phyloP scores from a whole-genome alignment of 2,113 vertebrate genomes.

The Cheirogaleus medius region DNA sequence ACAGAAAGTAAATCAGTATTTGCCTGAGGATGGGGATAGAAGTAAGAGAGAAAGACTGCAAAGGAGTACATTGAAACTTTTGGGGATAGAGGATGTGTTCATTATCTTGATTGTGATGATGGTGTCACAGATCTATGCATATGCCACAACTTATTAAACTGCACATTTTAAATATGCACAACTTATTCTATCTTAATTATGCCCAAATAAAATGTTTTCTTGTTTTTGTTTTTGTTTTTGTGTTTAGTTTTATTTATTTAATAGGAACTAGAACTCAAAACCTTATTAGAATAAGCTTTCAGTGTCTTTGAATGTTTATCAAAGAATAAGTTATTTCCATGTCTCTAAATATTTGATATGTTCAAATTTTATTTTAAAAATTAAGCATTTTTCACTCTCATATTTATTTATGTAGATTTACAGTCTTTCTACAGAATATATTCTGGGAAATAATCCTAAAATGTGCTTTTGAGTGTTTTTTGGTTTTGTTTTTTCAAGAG shows the following conservation, averaged over 20 bases:
- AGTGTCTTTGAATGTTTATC: neutral
- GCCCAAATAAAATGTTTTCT: neutral
- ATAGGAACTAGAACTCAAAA: too few species aligned
- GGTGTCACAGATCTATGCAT: neutral
- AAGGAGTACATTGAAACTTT: neutral
- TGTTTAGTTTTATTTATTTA: too few species aligned
- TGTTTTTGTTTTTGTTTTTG: too few species aligned
- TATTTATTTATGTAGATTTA: neutral
- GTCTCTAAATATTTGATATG: neutral
- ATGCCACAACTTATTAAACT: neutral
- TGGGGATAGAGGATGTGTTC: neutral
- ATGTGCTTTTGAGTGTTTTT: constrained; percentile 31
- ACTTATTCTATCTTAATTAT: neutral
- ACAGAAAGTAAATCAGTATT: neutral
- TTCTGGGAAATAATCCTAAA: constrained; percentile 50
- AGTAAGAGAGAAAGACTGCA: neutral
- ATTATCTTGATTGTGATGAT: neutral
- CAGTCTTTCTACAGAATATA: constrained; percentile 42
- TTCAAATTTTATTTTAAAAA: neutral
- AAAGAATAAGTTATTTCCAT: neutral
- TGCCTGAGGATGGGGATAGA: neutral
- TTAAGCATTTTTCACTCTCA: neutral
- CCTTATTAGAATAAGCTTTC: neutral
- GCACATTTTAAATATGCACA: neutral
- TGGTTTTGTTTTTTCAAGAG: neutral